Evolutionary conservation across 2,888 invertebrate species (phyloP), one percentile per base, ranked within the genome.

Genomic region (Tiphia femorata): DNA sequence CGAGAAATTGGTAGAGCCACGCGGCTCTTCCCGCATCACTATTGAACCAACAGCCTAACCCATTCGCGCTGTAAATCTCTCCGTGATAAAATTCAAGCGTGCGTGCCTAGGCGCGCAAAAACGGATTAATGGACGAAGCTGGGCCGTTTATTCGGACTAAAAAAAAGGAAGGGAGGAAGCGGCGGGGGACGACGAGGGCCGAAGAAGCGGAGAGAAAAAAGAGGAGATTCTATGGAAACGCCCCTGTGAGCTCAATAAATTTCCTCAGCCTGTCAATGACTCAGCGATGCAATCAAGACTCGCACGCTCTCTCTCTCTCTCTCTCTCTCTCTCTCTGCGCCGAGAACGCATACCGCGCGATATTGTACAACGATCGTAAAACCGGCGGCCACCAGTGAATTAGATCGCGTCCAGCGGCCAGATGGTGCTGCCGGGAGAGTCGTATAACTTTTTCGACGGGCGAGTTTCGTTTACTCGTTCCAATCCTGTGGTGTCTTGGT

Each of bases 261-360:
- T 72, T 59, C 50, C 47, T 17, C 21, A 38, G 44, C n/a, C 56
- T 70, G 70, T 70, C 72, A 61, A 72, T 72, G 72, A 72, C 61
- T 72, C 72, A 63, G 59, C 59, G 58, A 54, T 49, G 57, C 55
- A 68, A 72, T 72, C 72, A 71, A 68, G 63, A 41, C 38, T 58
- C 58, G 54, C 33, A 5, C 17, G 41, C 48, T 17, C 21, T 21
- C 19, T 10, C 30, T 10, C n/a, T 30, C 30, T 30, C n/a, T 30
- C n/a, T 30, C 30, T 10, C n/a, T 30, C 40, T 40, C 20, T n/a
- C 21, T 6, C 40, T 19, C 19, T 40, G 8, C 33, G 29, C 20
- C 16, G 10, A 29, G 8, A n/a, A 42, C 14, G 23, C 35, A 5
- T 21, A 43, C 21, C 41, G 43, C 29, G 37, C 30, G 43, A 38